Evolutionary conservation across 1,140 invertebrate genomes (phyloP), one percentile per base, ranked within the genome.

Genomic region (Pteromalus puparum): DNA sequence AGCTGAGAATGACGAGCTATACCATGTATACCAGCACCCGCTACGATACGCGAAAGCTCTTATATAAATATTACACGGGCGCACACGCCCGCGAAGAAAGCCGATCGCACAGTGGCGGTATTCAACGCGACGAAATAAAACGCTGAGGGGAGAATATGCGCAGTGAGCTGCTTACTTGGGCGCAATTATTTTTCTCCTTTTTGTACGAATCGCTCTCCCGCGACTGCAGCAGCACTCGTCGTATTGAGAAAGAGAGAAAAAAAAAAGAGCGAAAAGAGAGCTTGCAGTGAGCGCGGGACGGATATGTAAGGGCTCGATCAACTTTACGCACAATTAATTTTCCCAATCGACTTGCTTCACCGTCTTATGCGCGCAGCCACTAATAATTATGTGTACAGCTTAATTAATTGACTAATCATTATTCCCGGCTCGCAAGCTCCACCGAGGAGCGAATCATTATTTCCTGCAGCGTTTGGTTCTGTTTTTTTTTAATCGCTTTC

Each of bases 301-400:
- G 81, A 30, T 70, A 53, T 75, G 26, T 26, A 70, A 70, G 28
- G 67, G 2, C 24, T 70, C 67, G 67, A 26, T 70, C 67, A 89
- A 90, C 90, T 93, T 92, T 87, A 92, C 92, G 91, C 92, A 92
- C 92, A 92, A 93, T 93, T 93, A 93, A 93, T 93, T 92, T 91
- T 68, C 84, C 30, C 30, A 38, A 46, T 42, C 73, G 73, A 75
- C 73, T 26, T n/a, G 5, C 9, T 30, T 65, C 76, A 48, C 67
- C 42, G 65, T 86, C 68, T 30, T 65, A n/a, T 46, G 30, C 61
- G 15, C 38, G 21, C 67, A 18, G 34, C 61, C 82, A 81, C 86
- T 82, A 84, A 75, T 93, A 92, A 92, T 92, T 92, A 92, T 91
- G 91, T 90, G 89, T 90, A 90, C 92, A 89, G 53, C 21, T 90